Conservation (phyloP, 2,113 vertebrate genomes). For the Ciconia boyciana region DNA sequence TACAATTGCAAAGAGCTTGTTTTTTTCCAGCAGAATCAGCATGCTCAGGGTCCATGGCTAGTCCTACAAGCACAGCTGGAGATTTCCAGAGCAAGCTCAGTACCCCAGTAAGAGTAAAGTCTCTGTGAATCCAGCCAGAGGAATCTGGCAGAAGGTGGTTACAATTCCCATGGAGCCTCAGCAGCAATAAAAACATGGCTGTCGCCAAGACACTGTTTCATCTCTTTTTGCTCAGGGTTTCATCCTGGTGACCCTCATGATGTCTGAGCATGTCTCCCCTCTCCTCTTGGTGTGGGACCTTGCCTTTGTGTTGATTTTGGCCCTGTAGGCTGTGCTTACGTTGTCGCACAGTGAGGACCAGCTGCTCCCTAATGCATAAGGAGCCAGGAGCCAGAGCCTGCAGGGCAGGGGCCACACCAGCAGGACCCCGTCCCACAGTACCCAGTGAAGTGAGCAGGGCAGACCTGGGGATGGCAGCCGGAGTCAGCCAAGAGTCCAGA, state of each 20-base stretch:
- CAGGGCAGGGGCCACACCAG: background rate
- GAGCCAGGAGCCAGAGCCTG: background rate
- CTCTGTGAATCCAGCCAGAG: background rate
- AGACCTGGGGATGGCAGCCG: background rate
- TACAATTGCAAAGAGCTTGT: background rate
- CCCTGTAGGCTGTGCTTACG: background rate
- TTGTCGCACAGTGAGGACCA: accelerated
- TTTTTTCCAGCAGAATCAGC: background rate
- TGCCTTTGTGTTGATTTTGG: background rate
- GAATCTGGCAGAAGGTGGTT: background rate
- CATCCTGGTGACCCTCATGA: background rate
- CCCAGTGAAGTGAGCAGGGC: background rate
- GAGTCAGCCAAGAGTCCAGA: background rate
- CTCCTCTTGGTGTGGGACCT: no score
- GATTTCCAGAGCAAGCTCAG: background rate
- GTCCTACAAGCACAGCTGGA: background rate
- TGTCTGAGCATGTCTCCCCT: background rate
- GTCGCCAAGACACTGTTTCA: background rate
- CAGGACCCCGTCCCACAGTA: background rate
- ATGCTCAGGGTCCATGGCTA: background rate
- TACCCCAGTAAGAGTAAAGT: background rate
- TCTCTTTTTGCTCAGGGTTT: background rate
- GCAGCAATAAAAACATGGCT: background rate
- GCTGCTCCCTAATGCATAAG: background rate
- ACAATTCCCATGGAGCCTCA: background rate